phyloP scores from a whole-genome alignment of 2,888 invertebrate genomes.

The Vannuccia rotundouncinata region DNA sequence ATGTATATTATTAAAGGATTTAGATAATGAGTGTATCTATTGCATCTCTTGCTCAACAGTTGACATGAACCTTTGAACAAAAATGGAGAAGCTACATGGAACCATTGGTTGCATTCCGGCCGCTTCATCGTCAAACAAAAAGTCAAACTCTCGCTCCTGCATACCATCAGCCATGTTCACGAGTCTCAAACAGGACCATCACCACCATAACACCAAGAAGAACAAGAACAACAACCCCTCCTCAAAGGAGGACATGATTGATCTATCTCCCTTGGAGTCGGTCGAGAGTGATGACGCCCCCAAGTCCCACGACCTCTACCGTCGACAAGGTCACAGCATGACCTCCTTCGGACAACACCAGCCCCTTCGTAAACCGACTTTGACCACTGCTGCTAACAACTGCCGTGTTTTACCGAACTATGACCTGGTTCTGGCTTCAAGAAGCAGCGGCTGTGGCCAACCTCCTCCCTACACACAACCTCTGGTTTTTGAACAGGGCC shows the following conservation, averaged over 20 bases:
- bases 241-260: too few relatives aligned
- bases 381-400: too few relatives aligned
- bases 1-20: too few relatives aligned
- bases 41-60: too few relatives aligned
- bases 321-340: too few relatives aligned
- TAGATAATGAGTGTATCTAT: too few relatives aligned
- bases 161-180: neutral
- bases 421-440: neutral
- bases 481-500: neutral
- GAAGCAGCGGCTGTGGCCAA: too few relatives aligned
- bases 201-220: neutral
- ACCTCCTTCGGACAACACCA: too few relatives aligned
- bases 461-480: neutral
- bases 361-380: neutral
- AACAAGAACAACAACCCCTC: neutral
- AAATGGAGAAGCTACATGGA: neutral
- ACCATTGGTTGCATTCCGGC: neutral
- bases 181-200: neutral
- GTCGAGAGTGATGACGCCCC: too few relatives aligned
- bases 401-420: neutral
- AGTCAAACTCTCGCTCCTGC: neutral
- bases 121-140: neutral
- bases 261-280: too few relatives aligned
- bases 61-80: too few relatives aligned
- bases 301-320: too few relatives aligned